phyloP scores from a whole-genome alignment of 2,113 vertebrate genomes.

The Nesoenas mayeri region DNA sequence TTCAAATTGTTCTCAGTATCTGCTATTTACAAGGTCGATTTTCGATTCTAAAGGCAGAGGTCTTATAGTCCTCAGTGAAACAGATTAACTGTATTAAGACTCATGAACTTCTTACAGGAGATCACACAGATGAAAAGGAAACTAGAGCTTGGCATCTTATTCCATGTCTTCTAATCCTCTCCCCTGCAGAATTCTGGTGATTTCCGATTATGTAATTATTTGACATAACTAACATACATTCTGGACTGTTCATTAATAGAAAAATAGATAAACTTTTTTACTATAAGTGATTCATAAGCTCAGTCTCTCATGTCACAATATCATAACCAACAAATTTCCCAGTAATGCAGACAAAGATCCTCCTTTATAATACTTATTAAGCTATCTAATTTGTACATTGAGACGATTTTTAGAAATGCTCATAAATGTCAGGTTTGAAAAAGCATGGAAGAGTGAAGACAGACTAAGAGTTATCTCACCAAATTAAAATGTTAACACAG shows the following conservation, averaged over 20 bases:
- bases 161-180: neutral
- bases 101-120: neutral
- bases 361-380: neutral
- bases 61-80: neutral
- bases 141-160: neutral
- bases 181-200: neutral
- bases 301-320: neutral
- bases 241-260: neutral
- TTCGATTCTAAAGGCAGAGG: neutral
- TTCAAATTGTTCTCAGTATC: neutral
- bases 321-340: neutral
- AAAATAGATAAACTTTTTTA: neutral
- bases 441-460: neutral
- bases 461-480: neutral
- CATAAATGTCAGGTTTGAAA: neutral
- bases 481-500: neutral
- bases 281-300: neutral
- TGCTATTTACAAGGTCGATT: neutral
- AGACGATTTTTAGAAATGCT: neutral
- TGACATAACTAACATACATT: neutral
- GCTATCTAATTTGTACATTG: neutral
- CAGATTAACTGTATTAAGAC: neutral
- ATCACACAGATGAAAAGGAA: neutral
- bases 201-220: neutral
- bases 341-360: neutral